A percentile compares a stretch with the other conserved stretches of the same genome.
These are phyloP conservation scores for Ichneumoninae sp. DNA, from an alignment of 2,888 invertebrate species.

Conservation along the genomic window DNA sequence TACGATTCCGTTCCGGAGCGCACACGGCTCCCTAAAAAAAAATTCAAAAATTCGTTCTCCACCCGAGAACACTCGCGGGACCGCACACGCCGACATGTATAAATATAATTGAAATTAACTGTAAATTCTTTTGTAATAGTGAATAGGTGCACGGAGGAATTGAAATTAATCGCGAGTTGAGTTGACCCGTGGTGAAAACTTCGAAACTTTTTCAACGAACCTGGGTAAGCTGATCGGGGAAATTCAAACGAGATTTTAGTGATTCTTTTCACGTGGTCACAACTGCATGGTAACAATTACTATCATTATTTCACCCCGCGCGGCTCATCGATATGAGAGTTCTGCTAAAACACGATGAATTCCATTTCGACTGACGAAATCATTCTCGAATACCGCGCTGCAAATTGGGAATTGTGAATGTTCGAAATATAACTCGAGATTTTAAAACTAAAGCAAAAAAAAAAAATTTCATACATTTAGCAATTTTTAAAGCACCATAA, in stretches of 20 bases:
- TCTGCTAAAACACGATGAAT: background rate
- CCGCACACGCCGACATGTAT: background rate
- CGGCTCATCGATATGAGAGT: background rate
- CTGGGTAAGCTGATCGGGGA: background rate
- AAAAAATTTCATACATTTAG: background rate
- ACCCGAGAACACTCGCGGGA: background rate
- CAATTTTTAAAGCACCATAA: background rate
- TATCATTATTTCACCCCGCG: background rate
- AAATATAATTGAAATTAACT: background rate
- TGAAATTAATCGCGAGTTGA: background rate
- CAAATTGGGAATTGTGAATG: background rate
- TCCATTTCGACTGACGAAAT: background rate
- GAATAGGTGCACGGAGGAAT: background rate
- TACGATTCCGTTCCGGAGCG: conserved; percentile 71
- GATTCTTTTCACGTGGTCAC: background rate
- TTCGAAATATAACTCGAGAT: background rate
- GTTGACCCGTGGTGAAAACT: background rate
- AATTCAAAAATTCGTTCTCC: background rate
- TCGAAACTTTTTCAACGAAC: background rate
- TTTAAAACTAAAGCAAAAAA: background rate
- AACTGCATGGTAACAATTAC: background rate
- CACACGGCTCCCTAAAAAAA: conserved; percentile 8
- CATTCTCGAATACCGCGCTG: background rate
- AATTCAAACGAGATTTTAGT: background rate
- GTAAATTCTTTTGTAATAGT: background rate